Conservation (phyloP, 2,797 vertebrate species). For the Sarcophilus harrisii region DNA sequence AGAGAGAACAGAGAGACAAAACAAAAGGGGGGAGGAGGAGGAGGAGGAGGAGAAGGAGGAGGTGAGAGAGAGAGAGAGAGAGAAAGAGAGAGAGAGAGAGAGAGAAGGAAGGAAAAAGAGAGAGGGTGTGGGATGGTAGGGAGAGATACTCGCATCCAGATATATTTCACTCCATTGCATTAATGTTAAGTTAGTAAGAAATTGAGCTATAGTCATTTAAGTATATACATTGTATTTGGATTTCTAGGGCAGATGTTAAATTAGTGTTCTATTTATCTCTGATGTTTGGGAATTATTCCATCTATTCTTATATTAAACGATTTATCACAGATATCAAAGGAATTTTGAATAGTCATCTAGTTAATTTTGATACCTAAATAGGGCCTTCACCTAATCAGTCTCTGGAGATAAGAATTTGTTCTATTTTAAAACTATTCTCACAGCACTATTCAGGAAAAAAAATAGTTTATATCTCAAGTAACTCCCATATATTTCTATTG, state of each 20-base stretch:
- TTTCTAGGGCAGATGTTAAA: not conserved
- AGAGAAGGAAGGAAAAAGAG: too few species aligned
- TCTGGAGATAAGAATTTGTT: not conserved
- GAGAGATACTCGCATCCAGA: not conserved
- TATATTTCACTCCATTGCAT: not conserved
- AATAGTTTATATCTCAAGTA: not conserved
- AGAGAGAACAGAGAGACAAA: too few species aligned
- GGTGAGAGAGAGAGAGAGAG: too few species aligned
- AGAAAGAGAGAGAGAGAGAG: not conserved
- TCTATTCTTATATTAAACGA: not conserved
- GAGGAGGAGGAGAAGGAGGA: too few species aligned
- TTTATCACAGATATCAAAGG: not conserved
- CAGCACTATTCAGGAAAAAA: not conserved
- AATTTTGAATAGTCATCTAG: not conserved
- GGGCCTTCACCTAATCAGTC: not conserved
- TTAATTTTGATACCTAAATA: not conserved
- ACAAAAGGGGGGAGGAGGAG: too few species aligned
- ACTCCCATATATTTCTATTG: not conserved
- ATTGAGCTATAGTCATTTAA: not conserved
- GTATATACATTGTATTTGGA: not conserved
- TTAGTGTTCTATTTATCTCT: conserved; percentile 2
- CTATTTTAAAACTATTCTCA: not conserved
- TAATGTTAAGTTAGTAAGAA: not conserved
- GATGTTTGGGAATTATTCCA: not conserved
- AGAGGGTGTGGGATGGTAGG: too few species aligned